A percentile compares a stretch with the other conserved stretches of the same genome.
Evolutionary conservation across 1,140 invertebrate species (phyloP).

Genomic region (Heliconius congener): DNA sequence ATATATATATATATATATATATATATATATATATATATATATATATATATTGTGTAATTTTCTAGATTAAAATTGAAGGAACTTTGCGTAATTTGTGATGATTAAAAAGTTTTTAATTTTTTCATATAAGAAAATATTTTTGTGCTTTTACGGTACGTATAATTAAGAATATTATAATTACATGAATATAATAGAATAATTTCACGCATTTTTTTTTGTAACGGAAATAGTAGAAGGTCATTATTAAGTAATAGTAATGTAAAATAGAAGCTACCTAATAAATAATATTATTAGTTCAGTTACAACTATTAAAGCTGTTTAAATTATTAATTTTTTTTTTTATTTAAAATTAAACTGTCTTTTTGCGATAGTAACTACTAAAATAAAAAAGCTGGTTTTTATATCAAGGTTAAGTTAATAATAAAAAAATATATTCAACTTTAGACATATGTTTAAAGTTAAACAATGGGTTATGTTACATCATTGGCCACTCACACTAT

Average conservation of each 20-base stretch:
- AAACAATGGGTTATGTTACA: constrained; percentile 10
- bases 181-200: not conserved
- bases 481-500: not conserved
- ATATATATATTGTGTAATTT: too few species aligned
- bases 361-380: not conserved
- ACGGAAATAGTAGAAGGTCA: not conserved
- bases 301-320: not conserved
- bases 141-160: not conserved
- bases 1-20: too few species aligned
- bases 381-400: not conserved
- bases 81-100: too few species aligned
- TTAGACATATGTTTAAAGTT: not conserved
- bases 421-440: not conserved
- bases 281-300: not conserved
- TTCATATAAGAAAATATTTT: not conserved
- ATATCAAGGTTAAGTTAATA: not conserved
- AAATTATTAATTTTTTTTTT: not conserved
- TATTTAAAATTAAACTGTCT: not conserved
- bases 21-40: too few species aligned
- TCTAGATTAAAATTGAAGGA: too few species aligned
- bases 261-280: not conserved
- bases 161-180: not conserved
- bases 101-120: not conserved
- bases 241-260: not conserved
- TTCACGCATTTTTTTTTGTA: not conserved